phyloP scores from a whole-genome alignment of 1,140 invertebrate species.

The Aethina tumida region DNA sequence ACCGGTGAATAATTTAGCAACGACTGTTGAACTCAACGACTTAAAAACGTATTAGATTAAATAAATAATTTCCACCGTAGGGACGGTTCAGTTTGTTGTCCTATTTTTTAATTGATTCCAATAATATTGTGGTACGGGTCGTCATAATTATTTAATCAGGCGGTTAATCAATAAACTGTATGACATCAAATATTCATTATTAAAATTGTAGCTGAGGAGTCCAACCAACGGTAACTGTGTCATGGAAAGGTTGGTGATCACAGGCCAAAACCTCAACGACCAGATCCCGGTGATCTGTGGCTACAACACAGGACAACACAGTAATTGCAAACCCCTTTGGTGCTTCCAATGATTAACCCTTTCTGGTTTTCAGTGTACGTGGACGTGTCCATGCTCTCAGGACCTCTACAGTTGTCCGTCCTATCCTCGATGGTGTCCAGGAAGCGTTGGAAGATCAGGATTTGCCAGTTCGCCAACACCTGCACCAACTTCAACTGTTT shows the following conservation, averaged over 20 bases:
- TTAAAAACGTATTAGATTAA: no score
- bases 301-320: constrained; percentile 62
- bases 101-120: no score
- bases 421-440: constrained; percentile 44
- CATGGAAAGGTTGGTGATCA: constrained; percentile 56
- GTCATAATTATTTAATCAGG: no score
- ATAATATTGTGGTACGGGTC: no score
- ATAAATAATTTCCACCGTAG: no score
- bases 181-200: no score
- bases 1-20: no score
- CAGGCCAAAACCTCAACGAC: constrained; percentile 57
- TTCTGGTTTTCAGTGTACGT: constrained; percentile 54
- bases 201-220: constrained; percentile 53
- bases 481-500: constrained; percentile 47
- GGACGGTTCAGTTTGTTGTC: no score
- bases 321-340: no score
- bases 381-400: constrained; percentile 49
- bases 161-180: no score
- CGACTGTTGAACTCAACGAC: no score
- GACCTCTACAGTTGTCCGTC: constrained; percentile 54
- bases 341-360: constrained; percentile 1
- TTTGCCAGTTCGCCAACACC: constrained; percentile 41
- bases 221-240: constrained; percentile 57
- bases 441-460: constrained; percentile 54
- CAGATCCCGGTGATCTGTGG: constrained; percentile 61